Evolutionary conservation across 2,888 invertebrate species (phyloP).

Genomic region (Chymomyza amoena): DNA sequence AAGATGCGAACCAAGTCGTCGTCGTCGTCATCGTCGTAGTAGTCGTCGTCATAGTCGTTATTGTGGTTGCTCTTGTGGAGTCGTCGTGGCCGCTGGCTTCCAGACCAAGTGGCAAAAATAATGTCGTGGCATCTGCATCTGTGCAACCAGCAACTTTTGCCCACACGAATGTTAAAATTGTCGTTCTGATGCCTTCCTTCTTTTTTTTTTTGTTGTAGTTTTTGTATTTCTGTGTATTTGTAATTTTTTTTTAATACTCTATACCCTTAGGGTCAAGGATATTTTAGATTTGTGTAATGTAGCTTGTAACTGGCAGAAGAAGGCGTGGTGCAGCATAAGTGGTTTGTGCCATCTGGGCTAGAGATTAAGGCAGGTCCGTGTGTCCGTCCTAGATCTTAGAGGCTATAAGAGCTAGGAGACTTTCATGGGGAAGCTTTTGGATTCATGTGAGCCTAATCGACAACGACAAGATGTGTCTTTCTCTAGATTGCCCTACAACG

Average conservation of each 20-base stretch:
- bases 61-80: constrained; percentile 20
- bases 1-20: constrained; percentile 55
- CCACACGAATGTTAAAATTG: constrained; percentile 62
- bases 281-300: not conserved
- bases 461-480: too few species aligned
- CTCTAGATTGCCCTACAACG: too few species aligned
- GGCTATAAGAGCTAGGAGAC: not conserved
- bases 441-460: too few species aligned
- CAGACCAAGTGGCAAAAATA: constrained; percentile 71
- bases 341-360: not conserved
- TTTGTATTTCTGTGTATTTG: constrained; percentile 5
- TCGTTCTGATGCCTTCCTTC: constrained; percentile 24
- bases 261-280: not conserved
- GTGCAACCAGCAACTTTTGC: constrained; percentile 54
- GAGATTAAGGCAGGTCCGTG: not conserved
- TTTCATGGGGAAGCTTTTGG: too few species aligned
- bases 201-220: too few species aligned
- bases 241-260: constrained; percentile 25
- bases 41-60: constrained; percentile 23
- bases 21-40: constrained; percentile 14
- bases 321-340: not conserved
- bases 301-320: not conserved
- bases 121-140: constrained; percentile 72
- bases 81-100: constrained; percentile 32
- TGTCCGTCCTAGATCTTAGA: not conserved